These are phyloP conservation scores for Lydus trimaculatus DNA, from an alignment of 2,888 invertebrate species.

Conservation along the genomic window DNA sequence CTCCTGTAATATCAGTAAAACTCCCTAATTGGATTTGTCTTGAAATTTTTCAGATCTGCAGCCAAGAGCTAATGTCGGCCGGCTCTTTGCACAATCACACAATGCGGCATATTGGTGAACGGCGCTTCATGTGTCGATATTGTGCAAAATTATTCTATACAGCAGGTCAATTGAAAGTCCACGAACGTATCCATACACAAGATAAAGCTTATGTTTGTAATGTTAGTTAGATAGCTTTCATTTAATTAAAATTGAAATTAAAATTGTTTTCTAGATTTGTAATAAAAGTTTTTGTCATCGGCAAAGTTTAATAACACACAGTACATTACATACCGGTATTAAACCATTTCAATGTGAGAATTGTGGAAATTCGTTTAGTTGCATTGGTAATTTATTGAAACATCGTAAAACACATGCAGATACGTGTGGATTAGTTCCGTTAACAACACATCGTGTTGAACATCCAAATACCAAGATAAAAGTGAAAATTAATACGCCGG, in stretches of 20 bases:
- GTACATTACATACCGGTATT: constrained; percentile 60
- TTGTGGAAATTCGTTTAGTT: constrained; percentile 61
- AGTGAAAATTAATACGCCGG: constrained; percentile 51
- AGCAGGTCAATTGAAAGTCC: constrained; percentile 52
- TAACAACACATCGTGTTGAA: constrained; percentile 50
- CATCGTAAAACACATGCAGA: constrained; percentile 61
- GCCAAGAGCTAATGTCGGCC: constrained; percentile 50
- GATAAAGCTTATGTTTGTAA: constrained; percentile 54
- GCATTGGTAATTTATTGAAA: constrained; percentile 62
- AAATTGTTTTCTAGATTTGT: constrained; percentile 55
- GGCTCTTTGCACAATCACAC: constrained; percentile 54
- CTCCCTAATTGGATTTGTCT: neutral
- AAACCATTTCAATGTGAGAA: constrained; percentile 63
- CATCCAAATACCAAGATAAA: constrained; percentile 52
- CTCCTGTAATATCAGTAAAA: too few relatives aligned
- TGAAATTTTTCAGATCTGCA: constrained; percentile 45
- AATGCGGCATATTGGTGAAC: constrained; percentile 49
- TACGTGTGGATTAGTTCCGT: constrained; percentile 58
- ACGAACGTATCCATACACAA: constrained; percentile 55
- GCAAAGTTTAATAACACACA: constrained; percentile 62
- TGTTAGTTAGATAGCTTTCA: constrained; percentile 37
- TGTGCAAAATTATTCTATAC: constrained; percentile 55
- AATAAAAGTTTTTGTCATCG: constrained; percentile 62
- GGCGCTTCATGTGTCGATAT: constrained; percentile 51
- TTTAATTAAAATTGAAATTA: constrained; percentile 5